These are phyloP conservation scores for Hecatera dysodea DNA, from an alignment of 2,888 invertebrate genomes.

Conservation along the genomic window DNA sequence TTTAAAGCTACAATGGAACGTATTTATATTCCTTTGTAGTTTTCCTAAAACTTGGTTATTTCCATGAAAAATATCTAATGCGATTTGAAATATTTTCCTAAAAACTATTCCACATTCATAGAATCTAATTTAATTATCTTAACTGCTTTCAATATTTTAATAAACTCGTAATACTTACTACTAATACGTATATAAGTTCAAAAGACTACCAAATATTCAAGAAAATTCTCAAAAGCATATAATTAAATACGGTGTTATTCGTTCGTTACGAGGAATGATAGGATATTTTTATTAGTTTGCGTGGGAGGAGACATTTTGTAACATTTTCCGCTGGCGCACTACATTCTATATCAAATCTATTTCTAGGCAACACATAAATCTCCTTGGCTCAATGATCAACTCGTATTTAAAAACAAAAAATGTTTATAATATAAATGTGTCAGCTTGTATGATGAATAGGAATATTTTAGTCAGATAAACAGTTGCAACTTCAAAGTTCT, in stretches of 20 bases:
- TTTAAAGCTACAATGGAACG: too few relatives aligned
- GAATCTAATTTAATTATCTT: conserved; percentile 7
- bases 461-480: conserved; percentile 38
- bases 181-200: too few relatives aligned
- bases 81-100: conserved; percentile 2
- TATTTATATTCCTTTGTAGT: too few relatives aligned
- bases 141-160: neutral
- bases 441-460: conserved; percentile 38
- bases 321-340: conserved; percentile 71
- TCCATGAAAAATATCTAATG: neutral
- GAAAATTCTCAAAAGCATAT: conserved; percentile 8
- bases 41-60: neutral
- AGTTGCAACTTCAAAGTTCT: conserved; percentile 46
- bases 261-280: conserved; percentile 69
- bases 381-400: conserved; percentile 62
- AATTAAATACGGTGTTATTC: conserved; percentile 39
- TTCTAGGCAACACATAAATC: conserved; percentile 76
- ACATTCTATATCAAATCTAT: conserved; percentile 83
- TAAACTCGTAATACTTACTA: neutral
- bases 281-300: conserved; percentile 80
- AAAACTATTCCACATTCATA: conserved; percentile 2
- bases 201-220: conserved; percentile 18
- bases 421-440: conserved; percentile 64
- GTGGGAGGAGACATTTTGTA: conserved; percentile 75
- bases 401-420: conserved; percentile 66